Evolutionary conservation across 2,797 vertebrate genomes (phyloP).

Genomic region (Margarornis squamiger): DNA sequence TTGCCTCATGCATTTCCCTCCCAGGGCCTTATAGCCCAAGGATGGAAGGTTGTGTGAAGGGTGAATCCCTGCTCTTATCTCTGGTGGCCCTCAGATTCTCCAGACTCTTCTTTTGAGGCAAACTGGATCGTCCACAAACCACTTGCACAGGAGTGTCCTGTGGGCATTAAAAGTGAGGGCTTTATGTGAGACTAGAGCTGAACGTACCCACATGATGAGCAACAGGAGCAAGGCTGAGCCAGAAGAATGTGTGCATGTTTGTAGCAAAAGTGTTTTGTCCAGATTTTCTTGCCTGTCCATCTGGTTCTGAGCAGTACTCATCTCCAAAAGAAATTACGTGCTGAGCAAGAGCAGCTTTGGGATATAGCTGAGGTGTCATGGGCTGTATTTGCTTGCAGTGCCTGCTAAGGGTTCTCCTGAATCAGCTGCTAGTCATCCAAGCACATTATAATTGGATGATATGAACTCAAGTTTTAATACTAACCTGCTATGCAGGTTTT

Average conservation of each 20-base stretch:
- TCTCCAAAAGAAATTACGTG: neutral
- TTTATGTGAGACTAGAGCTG: neutral
- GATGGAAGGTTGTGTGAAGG: fast-evolving
- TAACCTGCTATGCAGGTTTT: neutral
- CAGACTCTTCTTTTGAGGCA: neutral
- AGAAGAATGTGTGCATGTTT: neutral
- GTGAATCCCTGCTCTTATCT: neutral
- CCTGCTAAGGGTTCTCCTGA: neutral
- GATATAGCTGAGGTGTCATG: neutral
- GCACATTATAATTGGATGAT: neutral
- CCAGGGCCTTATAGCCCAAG: neutral
- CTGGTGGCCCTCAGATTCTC: neutral
- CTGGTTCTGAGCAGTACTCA: neutral
- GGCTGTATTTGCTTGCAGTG: neutral
- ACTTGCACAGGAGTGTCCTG: neutral
- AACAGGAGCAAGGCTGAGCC: neutral
- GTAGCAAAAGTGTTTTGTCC: neutral
- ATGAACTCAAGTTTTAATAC: neutral
- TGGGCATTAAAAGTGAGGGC: neutral
- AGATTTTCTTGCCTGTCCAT: neutral
- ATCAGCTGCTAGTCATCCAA: neutral
- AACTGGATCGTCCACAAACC: neutral
- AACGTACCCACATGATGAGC: fast-evolving
- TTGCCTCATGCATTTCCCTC: neutral
- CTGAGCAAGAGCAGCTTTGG: neutral